Evolutionary conservation across 2,113 vertebrate genomes (phyloP).

Genomic region (Hydrochoerus hydrochaeris): DNA sequence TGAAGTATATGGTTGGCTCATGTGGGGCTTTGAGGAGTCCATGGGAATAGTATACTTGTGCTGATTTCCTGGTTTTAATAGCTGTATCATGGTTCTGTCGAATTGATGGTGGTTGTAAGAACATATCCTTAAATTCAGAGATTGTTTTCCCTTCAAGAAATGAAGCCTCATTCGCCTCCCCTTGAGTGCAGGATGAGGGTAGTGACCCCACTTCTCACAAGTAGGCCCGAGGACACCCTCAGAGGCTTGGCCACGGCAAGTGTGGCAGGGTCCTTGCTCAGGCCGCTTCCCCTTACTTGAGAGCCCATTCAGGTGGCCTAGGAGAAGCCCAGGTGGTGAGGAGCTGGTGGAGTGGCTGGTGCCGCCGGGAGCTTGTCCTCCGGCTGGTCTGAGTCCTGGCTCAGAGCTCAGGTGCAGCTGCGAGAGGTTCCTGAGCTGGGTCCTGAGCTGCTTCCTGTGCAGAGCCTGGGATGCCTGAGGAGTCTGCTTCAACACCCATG

Average conservation of each 20-base stretch:
- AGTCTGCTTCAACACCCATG: neutral
- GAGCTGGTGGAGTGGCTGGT: neutral
- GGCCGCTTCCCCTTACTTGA: neutral
- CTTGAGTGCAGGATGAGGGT: neutral
- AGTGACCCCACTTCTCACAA: neutral
- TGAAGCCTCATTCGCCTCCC: neutral
- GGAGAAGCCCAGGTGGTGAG: neutral
- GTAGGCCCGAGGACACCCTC: neutral
- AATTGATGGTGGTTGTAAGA: neutral
- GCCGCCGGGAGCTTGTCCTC: neutral
- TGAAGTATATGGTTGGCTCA: neutral
- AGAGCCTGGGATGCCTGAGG: neutral
- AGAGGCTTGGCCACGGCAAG: neutral
- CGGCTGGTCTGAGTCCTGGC: neutral
- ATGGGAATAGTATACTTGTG: neutral
- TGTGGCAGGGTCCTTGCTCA: neutral
- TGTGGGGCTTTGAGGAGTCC: neutral
- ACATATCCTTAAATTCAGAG: neutral
- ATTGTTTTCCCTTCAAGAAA: slow-evolving; percentile 10
- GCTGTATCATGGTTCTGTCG: neutral
- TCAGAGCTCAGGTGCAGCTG: neutral
- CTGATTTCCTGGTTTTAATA: neutral
- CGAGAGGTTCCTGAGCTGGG: neutral
- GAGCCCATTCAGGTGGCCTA: neutral
- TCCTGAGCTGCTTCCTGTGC: neutral